Evolutionary conservation across 2,888 invertebrate species (phyloP).

Genomic region (Nomada fucata): DNA sequence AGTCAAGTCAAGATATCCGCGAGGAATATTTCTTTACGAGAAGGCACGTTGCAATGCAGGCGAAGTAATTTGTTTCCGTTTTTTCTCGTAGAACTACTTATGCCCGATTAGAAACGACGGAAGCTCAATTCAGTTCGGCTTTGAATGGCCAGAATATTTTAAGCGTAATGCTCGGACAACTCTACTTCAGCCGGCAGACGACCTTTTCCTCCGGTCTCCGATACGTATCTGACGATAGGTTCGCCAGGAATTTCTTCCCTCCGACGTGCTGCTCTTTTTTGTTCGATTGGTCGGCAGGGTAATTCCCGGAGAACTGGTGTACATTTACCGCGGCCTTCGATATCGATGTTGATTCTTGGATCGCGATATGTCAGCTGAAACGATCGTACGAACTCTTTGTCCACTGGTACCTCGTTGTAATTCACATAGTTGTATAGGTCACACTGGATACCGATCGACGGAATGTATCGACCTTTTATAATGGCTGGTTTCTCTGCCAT

Average conservation of each 20-base stretch:
- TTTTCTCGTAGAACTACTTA: too few species aligned
- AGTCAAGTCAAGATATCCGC: too few species aligned
- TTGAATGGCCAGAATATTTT: neutral
- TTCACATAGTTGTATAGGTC: constrained; percentile 57
- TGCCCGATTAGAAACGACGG: neutral
- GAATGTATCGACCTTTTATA: constrained; percentile 46
- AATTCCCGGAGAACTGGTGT: neutral
- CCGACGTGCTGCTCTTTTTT: constrained; percentile 2
- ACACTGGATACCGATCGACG: constrained; percentile 34
- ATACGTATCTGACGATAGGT: constrained; percentile 36
- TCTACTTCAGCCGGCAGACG: neutral
- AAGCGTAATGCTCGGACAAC: constrained; percentile 1
- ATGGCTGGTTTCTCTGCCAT: constrained; percentile 5
- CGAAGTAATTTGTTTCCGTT: too few species aligned
- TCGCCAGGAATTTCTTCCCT: constrained; percentile 41
- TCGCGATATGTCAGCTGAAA: constrained; percentile 40
- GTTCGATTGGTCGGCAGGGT: neutral
- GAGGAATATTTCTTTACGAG: too few species aligned
- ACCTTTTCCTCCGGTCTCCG: constrained; percentile 28
- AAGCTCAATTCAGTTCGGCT: neutral
- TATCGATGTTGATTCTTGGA: constrained; percentile 31
- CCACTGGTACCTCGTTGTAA: constrained; percentile 33
- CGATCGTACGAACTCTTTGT: constrained; percentile 30
- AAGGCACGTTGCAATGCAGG: too few species aligned
- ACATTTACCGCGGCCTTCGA: constrained; percentile 40